Base-by-base conservation (phyloP, 2,113 vertebrate genomes). In the Dunckerocampus dactyliophorus region DNA sequence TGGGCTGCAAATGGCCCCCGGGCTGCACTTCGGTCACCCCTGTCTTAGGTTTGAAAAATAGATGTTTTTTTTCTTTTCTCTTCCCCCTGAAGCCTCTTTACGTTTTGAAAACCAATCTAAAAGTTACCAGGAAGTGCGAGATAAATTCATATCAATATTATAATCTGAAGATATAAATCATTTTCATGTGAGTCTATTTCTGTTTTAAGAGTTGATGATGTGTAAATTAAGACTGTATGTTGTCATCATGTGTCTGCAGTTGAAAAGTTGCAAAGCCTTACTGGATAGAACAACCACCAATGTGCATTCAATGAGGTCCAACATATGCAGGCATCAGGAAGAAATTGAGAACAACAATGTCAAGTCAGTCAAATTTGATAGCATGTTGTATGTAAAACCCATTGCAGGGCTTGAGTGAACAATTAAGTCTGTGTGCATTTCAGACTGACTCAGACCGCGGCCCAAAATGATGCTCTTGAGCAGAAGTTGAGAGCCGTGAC, bases 271-370 rank as follows among this genome's bases (percentile, higher is more conserved):
- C 80, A 97, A 93, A 90, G 76, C 73, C 28, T 80, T 75, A 19
- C 89, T 94, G 81, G 87, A 89, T 76, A 88, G 85, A 84, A 88
- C 88, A 21, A 88, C 90, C 57, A 90, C 90, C 66, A 93, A 94
- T 6, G 80, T 95, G 45, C 88, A 93, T 74, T 81, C 88, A 28
- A 28, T 87, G 72, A 92, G 88, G 63, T 85, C 84, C 59, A 77
- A 88, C 54, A 78, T 94, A 67, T 71, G 81, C 54, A 92, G 80
- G 75, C 21, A 92, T 75, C 96, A 94, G 81, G 93, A 91, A 72
- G 88, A 93, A 28, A 91, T 90, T 56, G 72, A 82, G 31, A 71
- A 85, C n/a, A 94, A 94, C 77, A 63, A 85, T 20, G 19, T 67
- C 52, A 95, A 89, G 97, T 98, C 87, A 87, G 92, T 72, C 13